Conservation (phyloP, 2,888 invertebrate species). For the Rhopalosiphum nymphaeae region DNA sequence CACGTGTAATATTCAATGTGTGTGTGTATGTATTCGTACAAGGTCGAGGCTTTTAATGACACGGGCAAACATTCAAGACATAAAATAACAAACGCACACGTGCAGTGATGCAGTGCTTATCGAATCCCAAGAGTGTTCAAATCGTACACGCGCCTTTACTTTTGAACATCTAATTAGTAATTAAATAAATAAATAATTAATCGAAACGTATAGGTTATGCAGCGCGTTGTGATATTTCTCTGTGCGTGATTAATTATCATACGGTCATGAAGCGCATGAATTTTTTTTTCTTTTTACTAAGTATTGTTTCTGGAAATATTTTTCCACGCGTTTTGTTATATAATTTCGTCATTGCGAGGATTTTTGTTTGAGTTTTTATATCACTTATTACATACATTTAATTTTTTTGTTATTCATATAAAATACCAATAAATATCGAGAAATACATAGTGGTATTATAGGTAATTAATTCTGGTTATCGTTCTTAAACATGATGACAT, state of each 20-base stretch:
- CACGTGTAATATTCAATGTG: not conserved
- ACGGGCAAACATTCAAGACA: slow-evolving; percentile 17
- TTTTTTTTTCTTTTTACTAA: not conserved
- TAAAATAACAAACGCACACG: slow-evolving; percentile 20
- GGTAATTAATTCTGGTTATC: slow-evolving; percentile 9
- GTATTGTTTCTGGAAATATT: slow-evolving; percentile 12
- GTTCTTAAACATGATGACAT: not conserved
- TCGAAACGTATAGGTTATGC: slow-evolving; percentile 11
- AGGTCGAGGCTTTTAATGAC: slow-evolving; percentile 30
- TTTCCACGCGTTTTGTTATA: not conserved
- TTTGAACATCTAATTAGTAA: slow-evolving; percentile 21
- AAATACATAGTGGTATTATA: not conserved
- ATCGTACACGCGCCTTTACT: not conserved
- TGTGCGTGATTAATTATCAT: not conserved
- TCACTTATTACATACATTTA: not conserved
- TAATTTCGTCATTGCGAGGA: not conserved
- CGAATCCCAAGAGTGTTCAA: slow-evolving; percentile 20
- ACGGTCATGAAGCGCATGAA: not conserved
- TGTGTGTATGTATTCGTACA: not conserved
- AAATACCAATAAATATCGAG: not conserved
- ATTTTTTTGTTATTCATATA: not conserved
- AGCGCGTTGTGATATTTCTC: not conserved
- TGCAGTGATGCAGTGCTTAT: slow-evolving; percentile 4
- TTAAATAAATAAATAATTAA: slow-evolving; percentile 1
- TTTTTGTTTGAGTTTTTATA: not conserved